Evolutionary conservation across 2,797 vertebrate genomes (phyloP).

Genomic region (Hirundo rustica): DNA sequence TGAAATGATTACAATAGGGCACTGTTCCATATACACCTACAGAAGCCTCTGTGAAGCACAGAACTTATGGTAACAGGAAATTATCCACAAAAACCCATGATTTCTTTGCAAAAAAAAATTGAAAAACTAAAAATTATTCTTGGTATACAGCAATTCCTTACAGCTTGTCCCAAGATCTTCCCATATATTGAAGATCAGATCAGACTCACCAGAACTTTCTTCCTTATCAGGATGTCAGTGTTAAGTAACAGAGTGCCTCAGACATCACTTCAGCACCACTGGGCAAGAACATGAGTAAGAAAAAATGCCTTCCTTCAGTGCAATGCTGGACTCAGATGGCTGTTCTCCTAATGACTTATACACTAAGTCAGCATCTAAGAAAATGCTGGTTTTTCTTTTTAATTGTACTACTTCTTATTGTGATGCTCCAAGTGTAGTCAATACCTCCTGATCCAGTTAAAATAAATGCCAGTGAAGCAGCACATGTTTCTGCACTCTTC

Average conservation of each 20-base stretch:
- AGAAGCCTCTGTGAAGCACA: not conserved
- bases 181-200: not conserved
- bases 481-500: not conserved
- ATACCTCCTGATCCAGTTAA: not conserved
- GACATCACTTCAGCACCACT: not conserved
- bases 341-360: not conserved
- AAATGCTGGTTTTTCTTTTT: not conserved
- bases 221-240: not conserved
- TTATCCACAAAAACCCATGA: not conserved
- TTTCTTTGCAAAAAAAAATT: not conserved
- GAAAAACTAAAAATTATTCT: not conserved
- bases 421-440: not conserved
- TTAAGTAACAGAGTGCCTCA: not conserved
- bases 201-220: not conserved
- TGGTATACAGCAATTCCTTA: not conserved
- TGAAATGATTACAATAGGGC: not conserved
- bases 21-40: not conserved
- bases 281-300: not conserved
- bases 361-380: not conserved
- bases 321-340: not conserved
- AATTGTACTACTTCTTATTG: not conserved
- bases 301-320: not conserved
- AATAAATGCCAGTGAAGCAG: not conserved
- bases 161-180: not conserved
- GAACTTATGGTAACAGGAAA: not conserved